Evolutionary conservation across 2,797 vertebrate species (phyloP).

Genomic region (Eurystomus glaucurus): DNA sequence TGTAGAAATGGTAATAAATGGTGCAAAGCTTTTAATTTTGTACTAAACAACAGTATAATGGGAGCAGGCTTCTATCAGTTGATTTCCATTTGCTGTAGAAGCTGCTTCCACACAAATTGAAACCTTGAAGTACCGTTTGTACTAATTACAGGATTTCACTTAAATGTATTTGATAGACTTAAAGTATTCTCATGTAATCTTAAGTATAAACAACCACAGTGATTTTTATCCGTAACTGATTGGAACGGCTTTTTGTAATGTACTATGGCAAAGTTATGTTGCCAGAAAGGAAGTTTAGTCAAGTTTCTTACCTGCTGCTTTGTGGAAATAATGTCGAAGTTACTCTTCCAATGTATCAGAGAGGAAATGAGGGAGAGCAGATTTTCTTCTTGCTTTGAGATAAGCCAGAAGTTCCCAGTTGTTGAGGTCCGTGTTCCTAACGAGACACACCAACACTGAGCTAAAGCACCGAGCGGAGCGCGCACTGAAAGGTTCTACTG

Average conservation of each 20-base stretch:
- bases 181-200: not conserved
- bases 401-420: not conserved
- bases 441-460: not conserved
- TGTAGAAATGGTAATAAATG: not conserved
- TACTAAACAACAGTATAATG: not conserved
- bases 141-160: not conserved
- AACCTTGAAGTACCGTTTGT: not conserved
- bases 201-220: not conserved
- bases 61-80: not conserved
- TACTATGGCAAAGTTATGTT: not conserved
- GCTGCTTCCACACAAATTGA: not conserved
- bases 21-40: not conserved
- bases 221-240: not conserved
- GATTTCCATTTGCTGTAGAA: not conserved
- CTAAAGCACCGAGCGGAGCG: not conserved
- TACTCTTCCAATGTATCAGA: not conserved
- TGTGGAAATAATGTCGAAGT: constrained; percentile 1
- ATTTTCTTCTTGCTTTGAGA: not conserved
- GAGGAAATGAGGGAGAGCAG: constrained; percentile 36
- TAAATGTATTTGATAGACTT: not conserved
- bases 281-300: constrained; percentile 40
- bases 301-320: constrained; percentile 49
- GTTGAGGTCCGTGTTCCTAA: not conserved
- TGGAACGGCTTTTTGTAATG: not conserved
- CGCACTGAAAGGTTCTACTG: not conserved